phyloP scores from a whole-genome alignment of 2,113 vertebrate genomes.

The Gymnorhina tibicen region DNA sequence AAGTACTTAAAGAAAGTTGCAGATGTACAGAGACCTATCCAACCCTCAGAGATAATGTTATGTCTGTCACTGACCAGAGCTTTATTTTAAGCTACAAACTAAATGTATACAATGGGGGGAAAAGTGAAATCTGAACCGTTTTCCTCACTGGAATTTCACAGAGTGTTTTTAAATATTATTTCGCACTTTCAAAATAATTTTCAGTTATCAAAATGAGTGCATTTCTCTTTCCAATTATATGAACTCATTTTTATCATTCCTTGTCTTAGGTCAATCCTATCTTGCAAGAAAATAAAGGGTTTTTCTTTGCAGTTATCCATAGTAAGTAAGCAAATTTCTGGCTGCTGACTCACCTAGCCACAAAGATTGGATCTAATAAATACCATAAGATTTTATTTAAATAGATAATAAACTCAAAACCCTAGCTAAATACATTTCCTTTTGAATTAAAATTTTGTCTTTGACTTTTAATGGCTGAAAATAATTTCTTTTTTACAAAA shows the following conservation, averaged over 20 bases:
- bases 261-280: fast-evolving
- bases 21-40: fast-evolving
- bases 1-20: background rate
- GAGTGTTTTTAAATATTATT: background rate
- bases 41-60: background rate
- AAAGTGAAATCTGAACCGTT: background rate
- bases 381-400: background rate
- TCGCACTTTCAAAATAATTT: background rate
- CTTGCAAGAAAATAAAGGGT: background rate
- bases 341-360: background rate
- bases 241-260: background rate
- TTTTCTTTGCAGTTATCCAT: background rate
- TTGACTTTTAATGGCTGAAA: background rate
- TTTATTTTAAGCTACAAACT: background rate
- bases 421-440: background rate
- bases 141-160: background rate
- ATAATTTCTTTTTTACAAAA: background rate
- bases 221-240: background rate
- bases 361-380: background rate
- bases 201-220: background rate
- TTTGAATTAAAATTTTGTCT: background rate
- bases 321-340: background rate
- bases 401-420: background rate
- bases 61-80: background rate
- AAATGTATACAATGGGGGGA: fast-evolving